Base-by-base conservation (phyloP, 2,113 vertebrate species). In the Epinephelus fuscoguttatus region DNA sequence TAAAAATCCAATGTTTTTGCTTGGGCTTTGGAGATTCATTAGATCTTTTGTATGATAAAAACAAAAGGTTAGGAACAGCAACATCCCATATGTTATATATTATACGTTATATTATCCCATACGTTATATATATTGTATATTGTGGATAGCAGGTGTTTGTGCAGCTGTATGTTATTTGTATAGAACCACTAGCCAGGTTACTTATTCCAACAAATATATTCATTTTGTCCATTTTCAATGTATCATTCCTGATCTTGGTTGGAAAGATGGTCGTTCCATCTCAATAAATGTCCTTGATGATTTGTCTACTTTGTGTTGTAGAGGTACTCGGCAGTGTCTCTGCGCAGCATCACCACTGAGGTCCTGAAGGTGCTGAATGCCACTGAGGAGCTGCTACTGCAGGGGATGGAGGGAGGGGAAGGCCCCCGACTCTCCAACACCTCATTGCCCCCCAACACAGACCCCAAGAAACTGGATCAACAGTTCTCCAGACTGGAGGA, bases 301-400 rank as follows among this genome's bases (percentile, higher is more conserved):
- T 37, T 21, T 55, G 8, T 56, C 0, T 84, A 37, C 23, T 70
- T 37, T 84, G 52, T 77, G 5, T 18, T 94, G 93, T 88, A 99
- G 98, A 98, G 97, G 90, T 97, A 96, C 92, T 98, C 98, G 47
- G 98, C 98, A 21, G 95, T 95, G 84, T 98, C 98, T 90, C 97
- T 99, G 94, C 94, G 98, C 94, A 97, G 96, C 94, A 97, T 99
- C 94, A 99, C 98, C 92, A 98, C 97, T 23, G 97, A 99, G 94
- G 97, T 99, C 81, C 95, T 99, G 84, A 98, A 97, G 91, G 97
- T 99, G 89, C 96, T 99, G 89, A 99, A 98, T 1, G 96, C 98
- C 89, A 99, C 98, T 0, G 98, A 99, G 89, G 97, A 99, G 67
- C 92, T 99, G 84, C 97, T 70, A 15, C 66, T 99, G 70, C 97